These are phyloP conservation scores for Trachelus troglodyta DNA, from an alignment of 2,888 invertebrate genomes.

Conservation along the genomic window DNA sequence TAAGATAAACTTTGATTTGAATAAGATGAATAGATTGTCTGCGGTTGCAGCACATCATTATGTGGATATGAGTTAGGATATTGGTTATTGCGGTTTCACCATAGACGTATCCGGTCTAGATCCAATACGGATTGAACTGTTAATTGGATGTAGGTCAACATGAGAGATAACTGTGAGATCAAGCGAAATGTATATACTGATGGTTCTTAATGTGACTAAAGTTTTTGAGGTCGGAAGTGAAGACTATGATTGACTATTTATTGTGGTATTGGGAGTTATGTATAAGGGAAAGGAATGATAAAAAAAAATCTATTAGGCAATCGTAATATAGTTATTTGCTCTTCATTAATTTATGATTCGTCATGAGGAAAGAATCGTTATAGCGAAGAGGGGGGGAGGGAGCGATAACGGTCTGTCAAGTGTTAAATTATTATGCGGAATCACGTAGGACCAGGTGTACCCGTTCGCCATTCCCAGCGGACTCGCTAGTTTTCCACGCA, in stretches of 20 bases:
- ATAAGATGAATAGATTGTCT: neutral
- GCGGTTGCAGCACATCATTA: neutral
- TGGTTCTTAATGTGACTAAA: neutral
- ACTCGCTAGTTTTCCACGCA: conserved; percentile 37
- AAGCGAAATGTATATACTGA: neutral
- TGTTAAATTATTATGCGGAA: conserved; percentile 34
- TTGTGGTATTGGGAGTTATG: neutral
- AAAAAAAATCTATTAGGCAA: neutral
- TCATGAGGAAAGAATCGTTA: neutral
- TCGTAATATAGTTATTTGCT: neutral
- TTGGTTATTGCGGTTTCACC: neutral
- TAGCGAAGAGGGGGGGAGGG: too few species aligned
- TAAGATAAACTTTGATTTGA: neutral
- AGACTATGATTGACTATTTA: neutral
- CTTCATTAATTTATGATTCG: neutral
- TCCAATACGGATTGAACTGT: neutral
- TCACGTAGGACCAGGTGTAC: conserved; percentile 29
- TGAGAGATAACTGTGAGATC: neutral
- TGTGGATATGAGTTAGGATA: neutral
- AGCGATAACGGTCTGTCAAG: conserved; percentile 30
- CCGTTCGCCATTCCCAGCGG: conserved; percentile 32
- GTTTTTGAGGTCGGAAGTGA: neutral
- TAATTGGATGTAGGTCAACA: neutral
- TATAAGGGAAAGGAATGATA: neutral
- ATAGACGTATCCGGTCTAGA: neutral